These are phyloP conservation scores for Paramormyrops kingsleyae DNA, from an alignment of 2,113 vertebrate species.

Conservation along the genomic window DNA sequence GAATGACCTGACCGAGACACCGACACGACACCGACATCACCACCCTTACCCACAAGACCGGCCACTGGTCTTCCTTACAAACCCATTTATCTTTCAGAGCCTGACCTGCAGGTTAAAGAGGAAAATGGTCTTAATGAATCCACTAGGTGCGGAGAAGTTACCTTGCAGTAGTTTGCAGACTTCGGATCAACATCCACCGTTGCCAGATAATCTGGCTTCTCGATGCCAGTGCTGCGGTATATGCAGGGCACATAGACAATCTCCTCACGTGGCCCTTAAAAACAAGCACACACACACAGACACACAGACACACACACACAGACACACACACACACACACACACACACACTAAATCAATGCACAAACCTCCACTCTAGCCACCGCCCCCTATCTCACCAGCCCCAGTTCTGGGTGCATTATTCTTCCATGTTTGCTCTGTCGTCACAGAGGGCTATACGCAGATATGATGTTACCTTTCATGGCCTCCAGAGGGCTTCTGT, in stretches of 20 bases:
- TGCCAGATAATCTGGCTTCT: constrained; percentile 81
- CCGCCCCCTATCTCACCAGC: background rate
- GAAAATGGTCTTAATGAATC: background rate
- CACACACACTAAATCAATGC: background rate
- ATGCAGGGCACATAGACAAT: constrained; percentile 87
- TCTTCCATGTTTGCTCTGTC: background rate
- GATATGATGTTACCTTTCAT: constrained; percentile 75
- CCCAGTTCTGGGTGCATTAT: background rate
- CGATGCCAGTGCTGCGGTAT: constrained; percentile 69
- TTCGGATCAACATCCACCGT: constrained; percentile 81
- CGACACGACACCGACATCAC: background rate
- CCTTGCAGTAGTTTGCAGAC: constrained; percentile 76
- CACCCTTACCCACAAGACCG: background rate
- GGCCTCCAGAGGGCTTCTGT: constrained; percentile 73
- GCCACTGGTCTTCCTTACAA: background rate
- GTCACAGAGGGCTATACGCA: background rate
- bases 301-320: background rate
- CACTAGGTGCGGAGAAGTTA: constrained; percentile 32
- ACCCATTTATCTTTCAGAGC: background rate
- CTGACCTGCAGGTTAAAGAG: background rate
- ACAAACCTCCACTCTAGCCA: background rate
- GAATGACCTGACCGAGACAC: constrained; percentile 69
- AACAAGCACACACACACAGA: background rate
- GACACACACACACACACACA: background rate
- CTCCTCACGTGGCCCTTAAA: constrained; percentile 74